Percentiles rank a stretch among this genome's conserved stretches.
These are phyloP conservation scores for Gandaritis pyraliata DNA, from an alignment of 2,888 invertebrate genomes.

Conservation along the genomic window DNA sequence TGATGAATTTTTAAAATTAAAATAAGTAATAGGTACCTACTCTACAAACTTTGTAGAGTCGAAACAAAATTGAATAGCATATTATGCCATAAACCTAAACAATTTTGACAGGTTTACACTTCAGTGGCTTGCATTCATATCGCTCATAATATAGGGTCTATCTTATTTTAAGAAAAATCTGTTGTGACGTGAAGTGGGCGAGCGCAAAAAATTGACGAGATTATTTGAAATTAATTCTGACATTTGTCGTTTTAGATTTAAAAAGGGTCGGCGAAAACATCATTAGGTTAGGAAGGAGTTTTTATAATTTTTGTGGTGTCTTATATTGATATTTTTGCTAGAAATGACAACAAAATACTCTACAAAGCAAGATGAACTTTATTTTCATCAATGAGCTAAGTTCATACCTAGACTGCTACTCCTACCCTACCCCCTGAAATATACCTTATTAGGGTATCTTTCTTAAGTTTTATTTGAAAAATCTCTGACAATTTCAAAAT, in stretches of 20 bases:
- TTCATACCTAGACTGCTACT: too few relatives aligned
- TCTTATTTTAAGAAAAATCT: conserved; percentile 29
- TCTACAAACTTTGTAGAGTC: too few relatives aligned
- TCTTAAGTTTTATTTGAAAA: too few relatives aligned
- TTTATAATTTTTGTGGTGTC: not conserved
- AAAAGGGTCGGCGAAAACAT: conserved; percentile 9
- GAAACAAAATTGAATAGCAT: not conserved
- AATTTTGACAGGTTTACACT: conserved; percentile 41
- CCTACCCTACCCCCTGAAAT: too few relatives aligned
- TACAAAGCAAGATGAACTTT: too few relatives aligned
- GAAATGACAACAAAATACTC: not conserved
- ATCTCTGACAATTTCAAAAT: too few relatives aligned
- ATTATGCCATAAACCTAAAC: conserved; percentile 14
- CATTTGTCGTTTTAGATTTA: conserved; percentile 27
- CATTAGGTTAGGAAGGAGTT: too few relatives aligned
- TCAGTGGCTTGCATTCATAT: conserved; percentile 31
- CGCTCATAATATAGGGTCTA: conserved; percentile 23
- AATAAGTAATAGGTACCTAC: too few relatives aligned
- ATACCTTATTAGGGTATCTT: too few relatives aligned
- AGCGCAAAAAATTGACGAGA: conserved; percentile 29
- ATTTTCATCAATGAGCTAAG: too few relatives aligned
- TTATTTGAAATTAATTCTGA: conserved; percentile 38
- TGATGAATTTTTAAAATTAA: too few relatives aligned
- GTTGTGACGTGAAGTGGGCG: conserved; percentile 46
- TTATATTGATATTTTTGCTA: not conserved